Evolutionary conservation across 2,113 vertebrate species (phyloP).

Genomic region (Rutilus rutilus): DNA sequence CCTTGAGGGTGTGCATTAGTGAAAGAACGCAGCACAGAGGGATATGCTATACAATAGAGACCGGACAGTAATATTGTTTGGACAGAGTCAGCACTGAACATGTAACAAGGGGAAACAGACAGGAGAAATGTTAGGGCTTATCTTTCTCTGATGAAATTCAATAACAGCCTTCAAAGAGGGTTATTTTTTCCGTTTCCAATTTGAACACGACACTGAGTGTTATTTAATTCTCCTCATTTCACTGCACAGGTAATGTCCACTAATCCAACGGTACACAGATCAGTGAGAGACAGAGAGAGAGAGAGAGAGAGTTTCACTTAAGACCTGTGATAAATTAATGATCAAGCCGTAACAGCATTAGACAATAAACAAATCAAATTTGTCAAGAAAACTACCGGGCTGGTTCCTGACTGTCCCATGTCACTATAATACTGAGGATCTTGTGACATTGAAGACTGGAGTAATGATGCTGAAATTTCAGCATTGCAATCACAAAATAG

Average conservation of each 20-base stretch:
- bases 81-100: conserved; percentile 35
- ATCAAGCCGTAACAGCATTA: not conserved
- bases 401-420: not conserved
- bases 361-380: conserved; percentile 6
- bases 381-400: conserved; percentile 11
- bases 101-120: conserved; percentile 17
- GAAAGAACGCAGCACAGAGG: not conserved
- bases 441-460: not conserved
- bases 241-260: conserved; percentile 70
- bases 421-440: not conserved
- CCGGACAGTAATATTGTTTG: conserved; percentile 12
- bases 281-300: conserved; percentile 25
- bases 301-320: conserved; percentile 45
- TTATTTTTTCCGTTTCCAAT: conserved; percentile 63
- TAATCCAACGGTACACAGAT: conserved; percentile 60
- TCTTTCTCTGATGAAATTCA: conserved; percentile 64
- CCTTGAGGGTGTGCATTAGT: not conserved
- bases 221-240: conserved; percentile 69
- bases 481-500: not conserved
- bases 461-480: not conserved
- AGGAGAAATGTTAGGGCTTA: conserved; percentile 45
- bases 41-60: conserved; percentile 28
- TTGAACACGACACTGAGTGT: conserved; percentile 62
- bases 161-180: conserved; percentile 68
- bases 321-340: conserved; percentile 20